phyloP scores from a whole-genome alignment of 2,113 vertebrate genomes.

The Murina feae region DNA sequence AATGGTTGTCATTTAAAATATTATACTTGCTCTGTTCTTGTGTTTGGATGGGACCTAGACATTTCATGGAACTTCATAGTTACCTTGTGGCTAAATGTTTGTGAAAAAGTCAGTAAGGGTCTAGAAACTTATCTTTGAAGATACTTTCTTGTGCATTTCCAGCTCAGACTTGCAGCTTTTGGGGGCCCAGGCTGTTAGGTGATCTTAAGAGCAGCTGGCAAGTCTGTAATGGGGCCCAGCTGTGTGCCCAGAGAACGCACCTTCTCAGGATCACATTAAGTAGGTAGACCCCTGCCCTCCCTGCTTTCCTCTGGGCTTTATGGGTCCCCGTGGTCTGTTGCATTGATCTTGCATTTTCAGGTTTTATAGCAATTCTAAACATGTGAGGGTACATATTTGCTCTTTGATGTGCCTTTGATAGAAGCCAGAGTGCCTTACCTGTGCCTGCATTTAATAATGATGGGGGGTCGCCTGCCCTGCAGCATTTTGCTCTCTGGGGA shows the following conservation, averaged over 20 bases:
- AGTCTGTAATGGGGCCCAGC: constrained; percentile 62
- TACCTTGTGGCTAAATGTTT: constrained; percentile 30
- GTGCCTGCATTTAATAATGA: constrained; percentile 70
- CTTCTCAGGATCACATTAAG: constrained; percentile 44
- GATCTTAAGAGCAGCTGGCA: constrained; percentile 50
- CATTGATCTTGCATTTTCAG: constrained; percentile 71
- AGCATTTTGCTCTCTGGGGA: constrained; percentile 3
- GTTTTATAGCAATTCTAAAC: constrained; percentile 72
- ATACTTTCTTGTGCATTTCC: constrained; percentile 42
- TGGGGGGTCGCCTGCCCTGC: neutral
- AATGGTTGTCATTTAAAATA: neutral
- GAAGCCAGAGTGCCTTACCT: constrained; percentile 72
- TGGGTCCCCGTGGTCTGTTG: constrained; percentile 51
- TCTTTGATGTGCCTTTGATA: constrained; percentile 77
- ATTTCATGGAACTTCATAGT: neutral
- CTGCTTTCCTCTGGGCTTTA: constrained; percentile 65
- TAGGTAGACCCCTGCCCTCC: constrained; percentile 45
- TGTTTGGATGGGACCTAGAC: neutral
- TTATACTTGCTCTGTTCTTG: neutral
- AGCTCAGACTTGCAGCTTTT: neutral
- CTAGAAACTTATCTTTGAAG: constrained; percentile 43
- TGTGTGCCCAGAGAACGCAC: constrained; percentile 43
- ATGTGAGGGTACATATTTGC: constrained; percentile 54
- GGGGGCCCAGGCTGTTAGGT: neutral
- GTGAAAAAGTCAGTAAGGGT: neutral